Base-by-base conservation (phyloP, 1,140 invertebrate species). In the Coptotermes formosanus region DNA sequence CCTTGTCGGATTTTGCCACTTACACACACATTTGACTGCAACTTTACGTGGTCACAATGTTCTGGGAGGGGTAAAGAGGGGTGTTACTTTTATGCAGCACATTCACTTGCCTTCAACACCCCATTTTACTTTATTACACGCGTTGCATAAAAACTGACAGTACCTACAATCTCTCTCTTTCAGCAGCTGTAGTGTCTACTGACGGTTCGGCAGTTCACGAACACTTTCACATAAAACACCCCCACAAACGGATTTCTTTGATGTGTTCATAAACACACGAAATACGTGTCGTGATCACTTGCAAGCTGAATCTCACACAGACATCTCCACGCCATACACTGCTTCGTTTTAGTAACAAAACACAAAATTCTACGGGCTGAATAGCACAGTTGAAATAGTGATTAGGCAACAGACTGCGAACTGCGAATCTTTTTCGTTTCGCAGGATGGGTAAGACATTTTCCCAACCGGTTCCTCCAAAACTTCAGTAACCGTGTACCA, bases 1-100 rank as follows among this genome's bases (percentile, higher is more conserved):
- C 59, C 59, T 48, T 64, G 64, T 75, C 64, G 64, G 64, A 25
- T 75, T 75, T 30, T 75, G 64, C 64, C 64, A 75, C 64, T 75
- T 75, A 75, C 64, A n/a, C 3, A 75, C 64, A 30, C 64, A 75
- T 75, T 75, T 75, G 64, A 75, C 64, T 75, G 25, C 64, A n/a
- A 75, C n/a, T 75, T 75, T 75, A 75, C 64, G 64, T 75, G 64
- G 64, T 75, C 64, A 75, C n/a, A 75, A 75, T 75, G 64, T 75
- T 75, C n/a, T n/a, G 64, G 64, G 21, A 23, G 59, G 25, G 59
- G 7, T 4, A 25, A 7, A 21, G 64, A 12, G n/a, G 64, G 64
- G 64, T 9, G 64, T 75, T 75, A 75, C 64, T 75, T 75, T 75
- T 75, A 75, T 75, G 64, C n/a, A 30, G 64, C 64, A 75, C 64